Evolutionary conservation across 1,140 invertebrate species (phyloP), one percentile per base, ranked within the genome.

Genomic region (Bombus pyrosoma): DNA sequence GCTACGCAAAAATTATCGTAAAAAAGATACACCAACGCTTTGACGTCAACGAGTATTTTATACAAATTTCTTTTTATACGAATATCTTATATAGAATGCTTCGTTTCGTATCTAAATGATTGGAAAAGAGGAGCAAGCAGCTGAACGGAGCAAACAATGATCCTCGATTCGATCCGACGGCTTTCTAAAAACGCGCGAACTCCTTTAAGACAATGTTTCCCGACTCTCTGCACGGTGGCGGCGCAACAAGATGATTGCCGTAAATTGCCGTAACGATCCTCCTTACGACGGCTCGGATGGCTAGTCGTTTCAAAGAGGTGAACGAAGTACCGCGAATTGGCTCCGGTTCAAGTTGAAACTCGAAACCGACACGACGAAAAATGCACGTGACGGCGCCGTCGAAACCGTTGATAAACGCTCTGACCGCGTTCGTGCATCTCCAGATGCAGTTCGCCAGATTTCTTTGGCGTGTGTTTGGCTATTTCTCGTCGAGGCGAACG

Each of bases 211-310:
- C 75, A 71, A 84, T 28, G 82, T 57, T 43, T 71, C 39, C 22
- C 43, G 66, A 37, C 15, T 47, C 28, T n/a, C 22, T 22, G 22
- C 82, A 72, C 59, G 71, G 37, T 39, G 64, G 66, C 57, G 32
- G 34, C 68, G 88, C 85, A 89, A 89, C 89, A 89, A 87, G 88
- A 77, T 85, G 81, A 80, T 78, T 39, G 89, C 87, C 89, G 68
- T 77, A 86, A 90, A 90, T 87, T 83, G 73, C 53, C 81, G 32
- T 79, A 89, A 90, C 88, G 85, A 90, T 87, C 78, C 81, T 85
- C 69, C 88, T 89, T 85, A 79, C 62, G 81, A 43, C 18, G 18
- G 18, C 72, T 41, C 72, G 75, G 88, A 83, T 74, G 82, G 78
- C 77, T 43, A 64, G 47, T 39, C 76, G 81, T 57, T 85, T 8